Conservation (phyloP, 2,888 invertebrate genomes). For the Pandemis heparana region DNA sequence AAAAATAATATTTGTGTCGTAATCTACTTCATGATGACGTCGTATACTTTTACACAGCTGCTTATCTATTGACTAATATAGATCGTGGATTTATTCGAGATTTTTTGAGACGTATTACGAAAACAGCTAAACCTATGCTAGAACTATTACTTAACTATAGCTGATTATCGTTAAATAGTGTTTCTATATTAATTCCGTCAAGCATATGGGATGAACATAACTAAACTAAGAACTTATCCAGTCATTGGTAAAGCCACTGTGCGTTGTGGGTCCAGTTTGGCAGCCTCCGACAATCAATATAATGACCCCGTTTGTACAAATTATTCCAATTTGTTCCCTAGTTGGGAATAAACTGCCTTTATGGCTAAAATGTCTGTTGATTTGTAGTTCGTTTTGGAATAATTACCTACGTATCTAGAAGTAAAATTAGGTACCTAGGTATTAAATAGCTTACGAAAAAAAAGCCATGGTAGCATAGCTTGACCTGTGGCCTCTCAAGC, state of each 20-base stretch:
- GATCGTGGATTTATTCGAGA: background rate
- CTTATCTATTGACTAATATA: too few species aligned
- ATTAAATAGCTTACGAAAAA: too few species aligned
- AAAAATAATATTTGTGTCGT: conserved; percentile 1
- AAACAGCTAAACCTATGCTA: too few species aligned
- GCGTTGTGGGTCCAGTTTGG: conserved; percentile 39
- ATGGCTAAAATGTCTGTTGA: background rate
- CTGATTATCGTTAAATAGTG: too few species aligned
- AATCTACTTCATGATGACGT: too few species aligned
- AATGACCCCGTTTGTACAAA: conserved; percentile 50
- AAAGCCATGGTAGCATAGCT: too few species aligned
- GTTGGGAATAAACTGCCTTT: conserved; percentile 28
- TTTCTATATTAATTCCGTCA: background rate
- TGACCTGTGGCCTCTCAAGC: too few species aligned
- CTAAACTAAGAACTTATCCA: background rate
- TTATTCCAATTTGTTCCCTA: conserved; percentile 51
- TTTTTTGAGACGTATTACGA: too few species aligned
- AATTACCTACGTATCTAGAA: background rate
- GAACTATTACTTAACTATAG: too few species aligned
- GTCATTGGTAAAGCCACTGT: conserved; percentile 10
- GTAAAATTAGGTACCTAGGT: background rate
- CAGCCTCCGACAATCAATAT: conserved; percentile 48
- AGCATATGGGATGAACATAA: too few species aligned
- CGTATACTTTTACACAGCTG: too few species aligned
- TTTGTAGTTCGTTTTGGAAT: background rate